A percentile compares a stretch with the other conserved stretches of the same genome.
phyloP scores from a whole-genome alignment of 2,113 vertebrate species.

The Eulacestoma nigropectus region DNA sequence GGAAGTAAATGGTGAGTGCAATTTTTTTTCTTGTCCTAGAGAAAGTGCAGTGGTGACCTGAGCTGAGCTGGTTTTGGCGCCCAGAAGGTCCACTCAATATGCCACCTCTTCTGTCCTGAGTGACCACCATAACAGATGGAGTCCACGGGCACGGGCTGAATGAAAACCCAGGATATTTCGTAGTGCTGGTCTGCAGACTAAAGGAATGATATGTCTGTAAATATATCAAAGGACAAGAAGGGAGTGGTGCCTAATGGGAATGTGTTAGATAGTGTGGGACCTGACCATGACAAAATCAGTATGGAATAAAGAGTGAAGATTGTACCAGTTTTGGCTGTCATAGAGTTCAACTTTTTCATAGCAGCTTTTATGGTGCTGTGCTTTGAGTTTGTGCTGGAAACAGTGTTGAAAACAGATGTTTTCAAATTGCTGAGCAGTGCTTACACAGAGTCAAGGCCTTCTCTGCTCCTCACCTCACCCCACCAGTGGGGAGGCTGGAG shows the following conservation, averaged over 20 bases:
- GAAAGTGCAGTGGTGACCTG: background rate
- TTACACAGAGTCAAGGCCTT: background rate
- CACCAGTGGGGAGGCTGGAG: accelerated
- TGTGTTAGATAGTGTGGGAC: background rate
- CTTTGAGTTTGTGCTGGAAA: background rate
- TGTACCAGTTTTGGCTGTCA: background rate
- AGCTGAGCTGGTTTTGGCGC: background rate
- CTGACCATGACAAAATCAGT: background rate
- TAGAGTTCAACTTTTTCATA: background rate
- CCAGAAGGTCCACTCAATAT: background rate
- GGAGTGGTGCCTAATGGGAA: accelerated
- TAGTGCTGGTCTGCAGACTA: background rate
- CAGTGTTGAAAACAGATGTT: background rate
- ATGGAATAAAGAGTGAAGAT: background rate
- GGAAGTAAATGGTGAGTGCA: background rate
- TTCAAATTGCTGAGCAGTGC: background rate
- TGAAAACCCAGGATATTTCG: background rate
- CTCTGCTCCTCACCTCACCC: background rate
- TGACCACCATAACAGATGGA: background rate
- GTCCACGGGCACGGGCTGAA: background rate
- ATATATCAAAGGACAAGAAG: background rate
- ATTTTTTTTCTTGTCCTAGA: background rate
- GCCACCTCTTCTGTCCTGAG: background rate
- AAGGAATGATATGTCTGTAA: background rate
- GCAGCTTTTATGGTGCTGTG: background rate